Conservation (phyloP, 2,888 invertebrate species). For the Patella caerulea region DNA sequence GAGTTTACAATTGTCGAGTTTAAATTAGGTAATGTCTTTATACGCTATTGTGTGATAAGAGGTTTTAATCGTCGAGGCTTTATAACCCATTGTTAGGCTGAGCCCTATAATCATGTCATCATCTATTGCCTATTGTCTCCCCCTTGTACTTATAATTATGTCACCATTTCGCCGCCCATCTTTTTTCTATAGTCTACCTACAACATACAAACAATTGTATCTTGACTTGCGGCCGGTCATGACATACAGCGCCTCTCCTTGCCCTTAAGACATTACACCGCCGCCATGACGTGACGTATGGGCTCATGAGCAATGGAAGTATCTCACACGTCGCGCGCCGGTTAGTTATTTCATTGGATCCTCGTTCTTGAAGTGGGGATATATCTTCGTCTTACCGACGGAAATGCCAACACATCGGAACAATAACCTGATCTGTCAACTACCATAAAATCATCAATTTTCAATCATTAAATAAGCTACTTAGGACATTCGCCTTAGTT, state of each 20-base stretch:
- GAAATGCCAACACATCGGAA: neutral
- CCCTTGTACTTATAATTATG: conserved; percentile 2
- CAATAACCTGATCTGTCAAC: neutral
- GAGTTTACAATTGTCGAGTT: neutral
- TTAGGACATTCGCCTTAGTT: neutral
- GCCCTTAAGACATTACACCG: neutral
- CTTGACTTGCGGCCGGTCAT: no score
- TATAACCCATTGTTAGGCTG: neutral
- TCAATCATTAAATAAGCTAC: neutral
- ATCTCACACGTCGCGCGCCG: neutral
- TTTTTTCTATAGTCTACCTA: no score
- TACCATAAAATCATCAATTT: neutral
- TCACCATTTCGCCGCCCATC: neutral
- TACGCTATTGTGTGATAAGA: neutral
- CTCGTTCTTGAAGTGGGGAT: neutral
- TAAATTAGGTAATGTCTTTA: conserved; percentile 5
- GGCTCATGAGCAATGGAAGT: neutral
- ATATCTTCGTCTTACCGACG: neutral
- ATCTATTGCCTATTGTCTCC: neutral
- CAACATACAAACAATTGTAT: no score
- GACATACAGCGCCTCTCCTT: neutral
- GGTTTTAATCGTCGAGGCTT: neutral
- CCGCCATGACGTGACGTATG: neutral
- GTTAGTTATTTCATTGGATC: neutral
- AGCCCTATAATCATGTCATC: neutral